Conservation (phyloP, 2,113 vertebrate species). For the Lycaon pictus region DNA sequence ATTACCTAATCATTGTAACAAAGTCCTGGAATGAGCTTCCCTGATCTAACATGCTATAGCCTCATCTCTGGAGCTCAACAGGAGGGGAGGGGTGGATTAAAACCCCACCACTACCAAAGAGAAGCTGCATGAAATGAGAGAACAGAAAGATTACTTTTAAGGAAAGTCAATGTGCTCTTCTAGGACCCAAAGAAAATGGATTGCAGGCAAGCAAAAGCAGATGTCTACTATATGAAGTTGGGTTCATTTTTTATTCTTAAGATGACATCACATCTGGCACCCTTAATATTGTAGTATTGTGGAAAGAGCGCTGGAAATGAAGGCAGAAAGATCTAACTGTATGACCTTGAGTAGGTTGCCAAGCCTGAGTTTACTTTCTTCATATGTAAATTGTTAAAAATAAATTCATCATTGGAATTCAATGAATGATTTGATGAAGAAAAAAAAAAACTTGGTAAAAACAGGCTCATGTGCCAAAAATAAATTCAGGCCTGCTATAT, state of each 20-base stretch:
- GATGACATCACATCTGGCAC: background rate
- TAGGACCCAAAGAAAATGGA: conserved; percentile 38
- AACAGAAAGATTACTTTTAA: background rate
- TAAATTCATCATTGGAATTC: background rate
- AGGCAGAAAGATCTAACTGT: conserved; percentile 17
- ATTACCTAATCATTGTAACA: background rate
- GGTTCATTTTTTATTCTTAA: conserved; percentile 16
- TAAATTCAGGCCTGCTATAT: background rate
- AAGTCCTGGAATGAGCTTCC: background rate
- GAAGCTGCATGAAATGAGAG: background rate
- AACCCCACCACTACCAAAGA: background rate
- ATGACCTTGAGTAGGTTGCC: background rate
- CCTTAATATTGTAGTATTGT: background rate
- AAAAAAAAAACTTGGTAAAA: conserved; percentile 20
- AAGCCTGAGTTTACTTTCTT: background rate
- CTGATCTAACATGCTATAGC: background rate
- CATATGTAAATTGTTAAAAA: conserved; percentile 19
- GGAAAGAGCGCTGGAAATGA: background rate
- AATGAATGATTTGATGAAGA: background rate
- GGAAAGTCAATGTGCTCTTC: background rate
- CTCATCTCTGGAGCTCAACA: background rate
- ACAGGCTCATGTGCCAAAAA: conserved; percentile 17
- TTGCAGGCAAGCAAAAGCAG: background rate
- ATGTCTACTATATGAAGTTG: background rate
- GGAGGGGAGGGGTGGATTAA: background rate